A percentile compares a stretch with the other conserved stretches of the same genome.
These are phyloP conservation scores for Battus philenor DNA, from an alignment of 1,140 invertebrate genomes.

Conservation along the genomic window DNA sequence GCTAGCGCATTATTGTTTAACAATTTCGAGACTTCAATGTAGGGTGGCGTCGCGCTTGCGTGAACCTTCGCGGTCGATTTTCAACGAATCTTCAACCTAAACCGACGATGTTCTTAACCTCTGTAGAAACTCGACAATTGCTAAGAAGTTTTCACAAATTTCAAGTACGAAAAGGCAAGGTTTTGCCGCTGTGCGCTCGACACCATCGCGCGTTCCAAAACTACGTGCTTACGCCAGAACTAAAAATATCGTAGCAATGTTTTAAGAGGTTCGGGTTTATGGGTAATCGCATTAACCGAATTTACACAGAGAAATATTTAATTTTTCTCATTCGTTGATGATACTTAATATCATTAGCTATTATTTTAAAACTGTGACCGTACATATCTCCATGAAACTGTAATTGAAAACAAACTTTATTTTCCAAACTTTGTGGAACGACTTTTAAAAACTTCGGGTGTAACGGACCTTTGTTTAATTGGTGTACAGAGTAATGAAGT, in stretches of 20 bases:
- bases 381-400: background rate
- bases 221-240: slow-evolving; percentile 51
- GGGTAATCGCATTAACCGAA: slow-evolving; percentile 27
- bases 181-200: slow-evolving; percentile 39
- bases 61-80: slow-evolving; percentile 59
- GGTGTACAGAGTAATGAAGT: no score
- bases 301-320: slow-evolving; percentile 16
- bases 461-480: no score
- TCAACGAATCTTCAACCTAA: slow-evolving; percentile 46
- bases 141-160: slow-evolving; percentile 22
- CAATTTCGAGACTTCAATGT: slow-evolving; percentile 48
- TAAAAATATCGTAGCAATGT: slow-evolving; percentile 62
- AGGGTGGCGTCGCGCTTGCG: slow-evolving; percentile 57
- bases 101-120: slow-evolving; percentile 27
- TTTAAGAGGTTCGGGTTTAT: slow-evolving; percentile 40
- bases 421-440: slow-evolving; percentile 8
- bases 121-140: slow-evolving; percentile 16
- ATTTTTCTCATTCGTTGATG: no score
- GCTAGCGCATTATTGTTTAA: slow-evolving; percentile 61
- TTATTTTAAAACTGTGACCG: slow-evolving; percentile 9
- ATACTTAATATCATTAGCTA: background rate
- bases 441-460: no score
- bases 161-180: slow-evolving; percentile 26
- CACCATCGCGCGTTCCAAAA: slow-evolving; percentile 30
- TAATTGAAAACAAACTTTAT: slow-evolving; percentile 16